Percentiles rank a stretch among this genome's conserved stretches.
Conservation (phyloP, 2,113 vertebrate genomes). For the Hucho hucho region DNA sequence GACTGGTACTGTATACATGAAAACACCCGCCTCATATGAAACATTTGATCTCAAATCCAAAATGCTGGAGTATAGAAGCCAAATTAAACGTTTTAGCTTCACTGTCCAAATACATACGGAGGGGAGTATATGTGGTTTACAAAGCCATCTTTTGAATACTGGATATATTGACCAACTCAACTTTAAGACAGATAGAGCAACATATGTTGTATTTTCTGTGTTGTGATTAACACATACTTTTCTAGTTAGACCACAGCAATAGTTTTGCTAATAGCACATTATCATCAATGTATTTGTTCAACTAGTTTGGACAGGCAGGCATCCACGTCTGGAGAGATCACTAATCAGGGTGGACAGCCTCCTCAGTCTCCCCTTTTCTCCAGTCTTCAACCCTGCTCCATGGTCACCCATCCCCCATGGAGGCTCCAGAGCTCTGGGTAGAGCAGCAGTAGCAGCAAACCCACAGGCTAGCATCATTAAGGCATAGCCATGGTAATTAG, state of each 20-base stretch:
- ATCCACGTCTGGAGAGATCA: background rate
- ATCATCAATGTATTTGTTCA: background rate
- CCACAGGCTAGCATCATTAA: slow-evolving; percentile 55
- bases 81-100: too few relatives aligned
- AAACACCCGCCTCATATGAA: too few relatives aligned
- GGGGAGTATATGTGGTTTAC: background rate
- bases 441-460: slow-evolving; percentile 46
- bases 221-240: background rate
- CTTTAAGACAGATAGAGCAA: background rate
- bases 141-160: background rate
- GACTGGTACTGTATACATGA: too few relatives aligned
- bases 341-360: background rate
- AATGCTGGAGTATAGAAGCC: too few relatives aligned
- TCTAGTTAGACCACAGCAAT: background rate
- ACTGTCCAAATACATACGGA: too few relatives aligned
- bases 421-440: slow-evolving; percentile 23
- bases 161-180: background rate
- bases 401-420: slow-evolving; percentile 41
- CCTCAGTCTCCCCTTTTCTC: slow-evolving; percentile 22
- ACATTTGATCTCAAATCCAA: too few relatives aligned
- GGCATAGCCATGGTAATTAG: slow-evolving; percentile 58
- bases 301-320: background rate
- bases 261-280: background rate
- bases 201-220: background rate
- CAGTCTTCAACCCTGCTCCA: slow-evolving; percentile 26